Conservation (phyloP, 2,797 vertebrate genomes). For the Bovichtus variegatus region DNA sequence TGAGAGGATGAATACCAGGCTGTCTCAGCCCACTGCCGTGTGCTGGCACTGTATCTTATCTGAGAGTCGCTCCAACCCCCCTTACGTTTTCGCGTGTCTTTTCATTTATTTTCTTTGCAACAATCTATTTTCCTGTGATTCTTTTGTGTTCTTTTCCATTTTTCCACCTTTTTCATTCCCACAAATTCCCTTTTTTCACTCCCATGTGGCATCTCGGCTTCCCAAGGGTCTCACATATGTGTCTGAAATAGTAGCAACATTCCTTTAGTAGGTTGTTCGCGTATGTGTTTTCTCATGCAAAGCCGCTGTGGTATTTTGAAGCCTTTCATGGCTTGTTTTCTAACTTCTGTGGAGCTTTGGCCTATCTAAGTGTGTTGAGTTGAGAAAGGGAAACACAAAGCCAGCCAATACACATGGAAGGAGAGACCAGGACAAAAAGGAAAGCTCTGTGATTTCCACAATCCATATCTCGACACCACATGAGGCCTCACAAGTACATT, state of each 20-base stretch:
- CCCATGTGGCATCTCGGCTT: constrained; percentile 14
- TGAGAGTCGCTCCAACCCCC: constrained; percentile 36
- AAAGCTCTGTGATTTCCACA: constrained; percentile 57
- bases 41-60: constrained; percentile 57
- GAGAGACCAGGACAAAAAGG: constrained; percentile 28
- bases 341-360: constrained; percentile 57
- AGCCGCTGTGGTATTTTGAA: constrained; percentile 66
- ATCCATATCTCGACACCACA: constrained; percentile 62
- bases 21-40: constrained; percentile 43
- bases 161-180: constrained; percentile 23
- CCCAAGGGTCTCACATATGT: constrained; percentile 40
- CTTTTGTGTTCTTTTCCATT: constrained; percentile 11
- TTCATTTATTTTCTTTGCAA: constrained; percentile 21
- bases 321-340: constrained; percentile 56
- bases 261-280: constrained; percentile 50
- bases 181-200: constrained; percentile 30
- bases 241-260: constrained; percentile 48
- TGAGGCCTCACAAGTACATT: constrained; percentile 51
- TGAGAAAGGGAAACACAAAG: constrained; percentile 46
- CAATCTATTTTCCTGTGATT: constrained; percentile 21
- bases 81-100: constrained; percentile 30
- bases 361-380: constrained; percentile 54
- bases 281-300: constrained; percentile 43
- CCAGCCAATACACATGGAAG: constrained; percentile 51
- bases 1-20: constrained; percentile 59